phyloP scores from a whole-genome alignment of 2,888 invertebrate species.

The Boloria euphrosyne region DNA sequence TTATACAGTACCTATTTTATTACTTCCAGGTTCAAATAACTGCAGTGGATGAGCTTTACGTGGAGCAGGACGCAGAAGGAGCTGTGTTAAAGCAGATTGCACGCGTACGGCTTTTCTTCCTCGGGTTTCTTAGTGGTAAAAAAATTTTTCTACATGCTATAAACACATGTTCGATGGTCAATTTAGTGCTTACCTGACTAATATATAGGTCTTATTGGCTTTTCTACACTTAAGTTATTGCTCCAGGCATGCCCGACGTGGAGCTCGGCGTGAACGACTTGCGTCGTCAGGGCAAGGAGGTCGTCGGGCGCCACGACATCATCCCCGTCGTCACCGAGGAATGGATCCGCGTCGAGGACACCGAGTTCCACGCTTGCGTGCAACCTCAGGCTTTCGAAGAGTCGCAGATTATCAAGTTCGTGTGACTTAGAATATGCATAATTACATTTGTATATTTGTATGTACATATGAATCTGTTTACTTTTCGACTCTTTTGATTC shows the following conservation, averaged over 20 bases:
- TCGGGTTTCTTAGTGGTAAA: slow-evolving; percentile 95
- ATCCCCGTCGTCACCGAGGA: slow-evolving; percentile 99
- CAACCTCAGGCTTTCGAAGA: slow-evolving; percentile 78
- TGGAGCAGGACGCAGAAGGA: slow-evolving; percentile 93
- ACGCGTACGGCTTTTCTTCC: slow-evolving; percentile 96
- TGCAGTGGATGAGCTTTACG: slow-evolving; percentile 95
- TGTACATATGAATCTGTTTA: background rate
- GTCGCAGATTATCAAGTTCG: slow-evolving; percentile 91
- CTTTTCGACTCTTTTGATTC: too few species aligned
- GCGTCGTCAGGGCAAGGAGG: slow-evolving; percentile 98
- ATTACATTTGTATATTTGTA: background rate
- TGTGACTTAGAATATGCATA: background rate
- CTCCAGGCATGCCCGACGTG: slow-evolving; percentile 94
- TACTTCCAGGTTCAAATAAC: slow-evolving; percentile 89
- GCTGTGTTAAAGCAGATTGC: slow-evolving; percentile 95
- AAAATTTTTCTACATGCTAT: background rate
- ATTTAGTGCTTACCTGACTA: too few species aligned
- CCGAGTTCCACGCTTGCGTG: slow-evolving; percentile 97
- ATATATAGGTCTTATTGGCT: too few species aligned
- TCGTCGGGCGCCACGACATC: slow-evolving; percentile 99
- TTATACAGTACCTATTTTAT: background rate
- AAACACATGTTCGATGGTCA: too few species aligned
- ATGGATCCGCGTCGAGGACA: slow-evolving; percentile 97
- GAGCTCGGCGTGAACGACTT: slow-evolving; percentile 99
- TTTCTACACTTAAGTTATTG: background rate